Conservation (phyloP, 2,797 vertebrate species). For the Pyrocephalus nanus region DNA sequence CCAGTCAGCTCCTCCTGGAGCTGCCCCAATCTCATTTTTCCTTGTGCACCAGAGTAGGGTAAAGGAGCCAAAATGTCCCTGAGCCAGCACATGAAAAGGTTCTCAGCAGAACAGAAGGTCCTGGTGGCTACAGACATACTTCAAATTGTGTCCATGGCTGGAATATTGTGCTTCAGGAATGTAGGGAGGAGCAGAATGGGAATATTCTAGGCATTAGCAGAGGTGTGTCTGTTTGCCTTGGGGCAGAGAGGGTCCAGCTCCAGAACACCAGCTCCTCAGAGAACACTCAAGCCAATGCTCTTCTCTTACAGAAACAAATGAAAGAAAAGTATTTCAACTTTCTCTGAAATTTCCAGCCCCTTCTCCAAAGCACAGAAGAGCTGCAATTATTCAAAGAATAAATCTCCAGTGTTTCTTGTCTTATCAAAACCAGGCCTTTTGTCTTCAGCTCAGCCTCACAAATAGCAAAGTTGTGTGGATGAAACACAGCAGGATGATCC, state of each 20-base stretch:
- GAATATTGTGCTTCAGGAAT: neutral
- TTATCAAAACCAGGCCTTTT: slow-evolving; percentile 14
- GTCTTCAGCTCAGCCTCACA: neutral
- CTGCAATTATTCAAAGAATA: slow-evolving; percentile 9
- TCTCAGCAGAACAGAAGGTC: neutral
- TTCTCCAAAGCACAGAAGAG: neutral
- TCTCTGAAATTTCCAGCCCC: neutral
- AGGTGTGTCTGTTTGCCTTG: neutral
- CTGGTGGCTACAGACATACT: neutral
- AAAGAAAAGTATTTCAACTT: neutral
- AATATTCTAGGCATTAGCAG: neutral
- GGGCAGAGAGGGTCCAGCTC: neutral
- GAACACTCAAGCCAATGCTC: neutral
- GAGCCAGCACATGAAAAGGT: neutral
- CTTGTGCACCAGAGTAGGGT: neutral
- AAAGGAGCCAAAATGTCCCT: neutral
- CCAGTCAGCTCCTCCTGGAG: neutral
- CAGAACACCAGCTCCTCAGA: neutral
- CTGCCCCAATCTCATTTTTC: neutral
- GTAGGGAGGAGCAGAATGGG: neutral
- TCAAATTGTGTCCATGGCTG: neutral
- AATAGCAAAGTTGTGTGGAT: neutral
- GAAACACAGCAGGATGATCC: neutral
- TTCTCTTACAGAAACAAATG: neutral
- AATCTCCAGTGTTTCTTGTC: neutral